Percentiles rank a stretch among this genome's conserved stretches.
phyloP scores from a whole-genome alignment of 2,113 vertebrate genomes.

The Chamaetylas fuelleborni region DNA sequence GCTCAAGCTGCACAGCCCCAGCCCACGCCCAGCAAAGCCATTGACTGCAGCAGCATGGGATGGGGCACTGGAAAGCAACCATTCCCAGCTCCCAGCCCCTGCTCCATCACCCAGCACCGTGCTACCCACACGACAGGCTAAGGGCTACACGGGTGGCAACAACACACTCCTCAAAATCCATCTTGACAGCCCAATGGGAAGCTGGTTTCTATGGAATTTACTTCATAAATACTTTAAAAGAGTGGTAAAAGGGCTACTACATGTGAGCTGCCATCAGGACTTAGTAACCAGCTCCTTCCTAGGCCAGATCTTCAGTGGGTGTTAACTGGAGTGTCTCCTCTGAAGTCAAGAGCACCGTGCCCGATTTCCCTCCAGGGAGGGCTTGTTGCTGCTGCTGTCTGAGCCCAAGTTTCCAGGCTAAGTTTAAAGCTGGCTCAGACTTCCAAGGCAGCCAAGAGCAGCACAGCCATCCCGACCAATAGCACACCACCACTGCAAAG shows the following conservation, averaged over 20 bases:
- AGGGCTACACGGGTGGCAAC: background rate
- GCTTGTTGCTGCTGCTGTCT: background rate
- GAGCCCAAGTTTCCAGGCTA: background rate
- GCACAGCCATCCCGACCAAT: accelerated
- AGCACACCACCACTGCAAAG: background rate
- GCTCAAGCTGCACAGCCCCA: background rate
- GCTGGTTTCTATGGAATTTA: background rate
- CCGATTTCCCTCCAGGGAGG: accelerated
- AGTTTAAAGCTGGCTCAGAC: background rate
- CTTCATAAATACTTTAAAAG: background rate
- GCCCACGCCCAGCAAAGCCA: background rate
- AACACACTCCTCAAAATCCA: background rate
- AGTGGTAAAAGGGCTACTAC: background rate
- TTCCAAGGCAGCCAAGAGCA: background rate
- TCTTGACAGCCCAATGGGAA: background rate
- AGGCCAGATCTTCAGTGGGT: background rate
- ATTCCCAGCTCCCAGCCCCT: background rate
- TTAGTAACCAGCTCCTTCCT: background rate
- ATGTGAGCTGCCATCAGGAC: background rate
- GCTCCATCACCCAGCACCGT: background rate
- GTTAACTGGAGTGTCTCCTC: background rate
- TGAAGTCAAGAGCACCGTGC: background rate
- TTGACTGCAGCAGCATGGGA: accelerated
- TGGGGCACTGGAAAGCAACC: background rate
- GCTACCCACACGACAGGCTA: background rate